A percentile compares a stretch with the other conserved stretches of the same genome.
phyloP scores from a whole-genome alignment of 2,797 vertebrate species.

The Anolis apletophallus region DNA sequence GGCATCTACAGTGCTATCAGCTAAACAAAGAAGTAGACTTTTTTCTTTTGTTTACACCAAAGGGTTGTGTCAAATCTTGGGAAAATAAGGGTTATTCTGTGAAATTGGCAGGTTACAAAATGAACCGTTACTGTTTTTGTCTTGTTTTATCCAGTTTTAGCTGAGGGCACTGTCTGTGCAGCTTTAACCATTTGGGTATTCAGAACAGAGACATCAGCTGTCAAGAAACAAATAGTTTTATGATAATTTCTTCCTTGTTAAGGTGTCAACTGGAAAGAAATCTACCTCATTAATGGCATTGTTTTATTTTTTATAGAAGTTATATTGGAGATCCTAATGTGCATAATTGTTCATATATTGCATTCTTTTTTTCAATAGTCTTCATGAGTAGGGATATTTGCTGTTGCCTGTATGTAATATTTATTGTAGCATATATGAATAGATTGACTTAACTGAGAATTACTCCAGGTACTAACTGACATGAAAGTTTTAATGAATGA shows the following conservation, averaged over 20 bases:
- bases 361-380: conserved; percentile 37
- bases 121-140: background rate
- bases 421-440: conserved; percentile 2
- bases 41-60: conserved; percentile 12
- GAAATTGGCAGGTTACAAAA: conserved; percentile 21
- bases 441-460: conserved; percentile 41
- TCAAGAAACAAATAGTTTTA: conserved; percentile 33
- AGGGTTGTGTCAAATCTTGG: conserved; percentile 46
- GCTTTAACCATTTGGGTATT: conserved; percentile 69
- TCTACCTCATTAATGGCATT: conserved; percentile 28
- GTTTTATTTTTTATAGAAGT: background rate
- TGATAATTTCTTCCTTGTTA: conserved; percentile 22
- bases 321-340: background rate
- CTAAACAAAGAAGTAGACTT: conserved; percentile 57
- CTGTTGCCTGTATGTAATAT: conserved; percentile 15
- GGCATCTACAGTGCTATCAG: conserved; percentile 71
- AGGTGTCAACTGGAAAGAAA: conserved; percentile 22
- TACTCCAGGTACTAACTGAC: conserved; percentile 12
- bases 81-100: background rate
- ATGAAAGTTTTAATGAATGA: conserved; percentile 23
- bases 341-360: conserved; percentile 7
- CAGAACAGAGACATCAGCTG: conserved; percentile 66
- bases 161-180: conserved; percentile 57
- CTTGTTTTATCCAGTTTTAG: conserved; percentile 50
- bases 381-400: background rate